Evolutionary conservation across 2,113 vertebrate species (phyloP).

Genomic region (Campylorhamphus procurvoides): DNA sequence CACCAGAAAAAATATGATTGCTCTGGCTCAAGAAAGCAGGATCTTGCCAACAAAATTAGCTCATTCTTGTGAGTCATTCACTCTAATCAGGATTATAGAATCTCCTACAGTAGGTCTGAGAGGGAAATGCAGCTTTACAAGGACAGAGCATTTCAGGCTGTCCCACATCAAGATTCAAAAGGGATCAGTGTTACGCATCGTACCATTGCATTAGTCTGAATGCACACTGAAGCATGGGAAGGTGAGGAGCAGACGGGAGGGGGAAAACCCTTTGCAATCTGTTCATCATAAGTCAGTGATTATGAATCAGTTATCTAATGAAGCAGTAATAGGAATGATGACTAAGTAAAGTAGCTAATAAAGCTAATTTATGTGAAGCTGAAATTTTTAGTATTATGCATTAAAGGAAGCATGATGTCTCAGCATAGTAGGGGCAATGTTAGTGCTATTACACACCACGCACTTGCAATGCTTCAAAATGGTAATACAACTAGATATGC

Average conservation of each 20-base stretch:
- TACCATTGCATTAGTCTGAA: background rate
- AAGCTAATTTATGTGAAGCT: slow-evolving; percentile 59
- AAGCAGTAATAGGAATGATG: slow-evolving; percentile 68
- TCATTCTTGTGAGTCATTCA: slow-evolving; percentile 52
- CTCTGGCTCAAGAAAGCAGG: slow-evolving; percentile 8
- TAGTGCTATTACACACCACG: slow-evolving; percentile 20
- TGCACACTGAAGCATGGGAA: background rate
- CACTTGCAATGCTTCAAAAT: background rate
- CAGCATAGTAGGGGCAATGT: slow-evolving; percentile 39
- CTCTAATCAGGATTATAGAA: slow-evolving; percentile 25
- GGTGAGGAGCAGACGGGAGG: background rate
- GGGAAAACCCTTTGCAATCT: slow-evolving; percentile 34
- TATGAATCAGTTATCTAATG: slow-evolving; percentile 59
- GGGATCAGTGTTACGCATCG: background rate
- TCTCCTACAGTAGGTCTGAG: background rate
- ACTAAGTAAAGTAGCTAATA: slow-evolving; percentile 64
- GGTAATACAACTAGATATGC: slow-evolving; percentile 31
- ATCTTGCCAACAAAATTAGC: slow-evolving; percentile 51
- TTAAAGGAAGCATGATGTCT: slow-evolving; percentile 63
- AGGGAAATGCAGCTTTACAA: background rate
- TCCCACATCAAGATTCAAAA: slow-evolving; percentile 1
- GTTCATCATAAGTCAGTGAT: slow-evolving; percentile 48
- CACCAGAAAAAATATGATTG: slow-evolving; percentile 14
- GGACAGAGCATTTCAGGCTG: background rate
- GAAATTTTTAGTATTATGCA: slow-evolving; percentile 58